Evolutionary conservation across 2,888 invertebrate species (phyloP).

Genomic region (Trissoscelio sp.): DNA sequence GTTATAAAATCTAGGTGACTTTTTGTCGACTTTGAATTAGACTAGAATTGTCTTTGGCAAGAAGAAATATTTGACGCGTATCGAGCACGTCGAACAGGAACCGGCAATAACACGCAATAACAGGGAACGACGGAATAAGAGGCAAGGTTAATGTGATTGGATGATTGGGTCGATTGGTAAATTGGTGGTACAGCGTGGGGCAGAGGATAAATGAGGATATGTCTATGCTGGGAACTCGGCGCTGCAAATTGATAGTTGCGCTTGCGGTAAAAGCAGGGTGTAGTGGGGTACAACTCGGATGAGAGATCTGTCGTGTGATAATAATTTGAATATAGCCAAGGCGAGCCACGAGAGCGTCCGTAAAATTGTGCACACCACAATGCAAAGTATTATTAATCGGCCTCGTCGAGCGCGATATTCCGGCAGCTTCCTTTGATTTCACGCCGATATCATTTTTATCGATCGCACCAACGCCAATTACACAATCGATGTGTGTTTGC

Average conservation of each 20-base stretch:
- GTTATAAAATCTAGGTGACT: too few relatives aligned
- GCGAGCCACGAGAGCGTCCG: constrained; percentile 43
- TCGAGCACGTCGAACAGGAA: constrained; percentile 58
- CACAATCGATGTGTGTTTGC: constrained; percentile 12
- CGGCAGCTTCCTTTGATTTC: constrained; percentile 23
- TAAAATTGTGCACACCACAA: constrained; percentile 26
- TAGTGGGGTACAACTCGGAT: constrained; percentile 43
- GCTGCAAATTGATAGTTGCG: constrained; percentile 76
- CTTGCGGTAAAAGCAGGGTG: constrained; percentile 55
- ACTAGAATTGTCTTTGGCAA: too few relatives aligned
- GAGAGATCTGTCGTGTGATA: constrained; percentile 52
- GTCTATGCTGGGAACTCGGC: constrained; percentile 78
- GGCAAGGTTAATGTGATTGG: constrained; percentile 83
- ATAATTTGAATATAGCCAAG: constrained; percentile 64
- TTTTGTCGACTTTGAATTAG: too few relatives aligned
- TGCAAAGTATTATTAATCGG: constrained; percentile 55
- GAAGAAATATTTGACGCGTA: constrained; percentile 3
- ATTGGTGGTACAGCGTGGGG: constrained; percentile 79
- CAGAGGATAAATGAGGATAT: constrained; percentile 83
- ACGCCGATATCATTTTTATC: constrained; percentile 40
- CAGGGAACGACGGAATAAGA: constrained; percentile 75
- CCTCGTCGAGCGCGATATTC: constrained; percentile 28
- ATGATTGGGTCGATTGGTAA: constrained; percentile 83
- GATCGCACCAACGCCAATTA: constrained; percentile 6
- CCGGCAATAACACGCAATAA: constrained; percentile 75